These are phyloP conservation scores for Diaphora mendica DNA, from an alignment of 2,888 invertebrate genomes.

Conservation along the genomic window DNA sequence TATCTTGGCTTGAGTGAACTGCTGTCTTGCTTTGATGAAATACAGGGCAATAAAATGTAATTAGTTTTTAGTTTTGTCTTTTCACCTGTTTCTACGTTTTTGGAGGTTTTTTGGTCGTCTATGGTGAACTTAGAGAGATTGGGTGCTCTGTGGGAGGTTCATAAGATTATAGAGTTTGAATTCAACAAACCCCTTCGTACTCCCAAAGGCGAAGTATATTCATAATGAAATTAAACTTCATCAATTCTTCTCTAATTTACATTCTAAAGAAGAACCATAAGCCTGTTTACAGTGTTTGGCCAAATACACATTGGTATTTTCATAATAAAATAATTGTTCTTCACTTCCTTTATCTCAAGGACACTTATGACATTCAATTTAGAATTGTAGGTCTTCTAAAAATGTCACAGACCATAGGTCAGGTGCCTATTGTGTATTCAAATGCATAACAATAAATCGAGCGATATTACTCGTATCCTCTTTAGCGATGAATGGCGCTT, in stretches of 20 bases:
- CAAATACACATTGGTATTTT: no score
- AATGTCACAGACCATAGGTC: constrained; percentile 32
- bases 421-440: constrained; percentile 40
- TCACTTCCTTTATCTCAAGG: neutral
- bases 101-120: no score
- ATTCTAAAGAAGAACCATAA: no score
- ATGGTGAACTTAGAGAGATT: neutral
- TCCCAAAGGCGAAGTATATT: no score
- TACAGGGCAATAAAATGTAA: neutral
- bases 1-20: neutral
- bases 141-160: neutral
- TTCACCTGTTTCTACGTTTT: neutral
- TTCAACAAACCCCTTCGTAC: no score
- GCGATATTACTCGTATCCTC: constrained; percentile 43
- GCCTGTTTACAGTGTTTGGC: no score
- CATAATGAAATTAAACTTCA: no score
- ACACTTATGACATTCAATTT: constrained; percentile 4
- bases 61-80: neutral
- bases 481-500: constrained; percentile 46
- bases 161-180: neutral
- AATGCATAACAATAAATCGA: constrained; percentile 50
- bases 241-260: no score
- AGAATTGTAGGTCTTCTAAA: constrained; percentile 12
- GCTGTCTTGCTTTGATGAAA: neutral
- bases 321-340: neutral